A percentile compares a stretch with the other conserved stretches of the same genome.
phyloP scores from a whole-genome alignment of 2,113 vertebrate species.

The Phodopus roborovskii region DNA sequence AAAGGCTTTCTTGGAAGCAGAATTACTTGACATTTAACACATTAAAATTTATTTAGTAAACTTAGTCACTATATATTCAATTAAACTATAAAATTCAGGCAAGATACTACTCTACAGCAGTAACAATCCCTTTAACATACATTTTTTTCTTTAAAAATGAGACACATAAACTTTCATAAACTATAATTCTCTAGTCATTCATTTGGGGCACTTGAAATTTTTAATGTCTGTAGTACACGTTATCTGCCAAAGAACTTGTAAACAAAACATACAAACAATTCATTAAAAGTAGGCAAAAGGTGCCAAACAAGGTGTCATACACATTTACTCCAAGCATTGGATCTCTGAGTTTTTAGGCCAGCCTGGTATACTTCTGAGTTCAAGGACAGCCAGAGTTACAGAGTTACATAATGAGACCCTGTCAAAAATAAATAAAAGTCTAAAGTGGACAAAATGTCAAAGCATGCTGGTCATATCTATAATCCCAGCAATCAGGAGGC shows the following conservation, averaged over 20 bases:
- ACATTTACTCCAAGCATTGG: not conserved
- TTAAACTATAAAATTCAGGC: conserved; percentile 28
- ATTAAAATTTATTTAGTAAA: conserved; percentile 9
- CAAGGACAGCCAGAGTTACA: not conserved
- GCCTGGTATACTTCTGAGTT: not conserved
- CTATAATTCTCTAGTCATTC: not conserved
- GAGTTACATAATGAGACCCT: not conserved
- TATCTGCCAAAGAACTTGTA: not conserved
- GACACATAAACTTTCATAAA: not conserved
- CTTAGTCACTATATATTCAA: not conserved
- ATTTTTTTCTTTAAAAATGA: not conserved
- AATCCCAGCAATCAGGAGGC: not conserved
- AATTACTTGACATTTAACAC: not conserved
- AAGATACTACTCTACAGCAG: not conserved
- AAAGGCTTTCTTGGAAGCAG: not conserved
- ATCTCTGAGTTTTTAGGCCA: not conserved
- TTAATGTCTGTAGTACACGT: conserved; percentile 10
- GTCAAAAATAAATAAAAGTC: no score
- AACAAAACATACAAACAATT: not conserved
- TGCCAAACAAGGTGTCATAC: not conserved
- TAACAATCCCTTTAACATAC: conserved; percentile 22
- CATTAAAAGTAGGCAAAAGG: not conserved
- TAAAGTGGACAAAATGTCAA: not conserved
- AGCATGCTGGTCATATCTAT: not conserved
- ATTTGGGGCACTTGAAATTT: not conserved